phyloP scores from a whole-genome alignment of 2,113 vertebrate species.

The Tyrannus savana region DNA sequence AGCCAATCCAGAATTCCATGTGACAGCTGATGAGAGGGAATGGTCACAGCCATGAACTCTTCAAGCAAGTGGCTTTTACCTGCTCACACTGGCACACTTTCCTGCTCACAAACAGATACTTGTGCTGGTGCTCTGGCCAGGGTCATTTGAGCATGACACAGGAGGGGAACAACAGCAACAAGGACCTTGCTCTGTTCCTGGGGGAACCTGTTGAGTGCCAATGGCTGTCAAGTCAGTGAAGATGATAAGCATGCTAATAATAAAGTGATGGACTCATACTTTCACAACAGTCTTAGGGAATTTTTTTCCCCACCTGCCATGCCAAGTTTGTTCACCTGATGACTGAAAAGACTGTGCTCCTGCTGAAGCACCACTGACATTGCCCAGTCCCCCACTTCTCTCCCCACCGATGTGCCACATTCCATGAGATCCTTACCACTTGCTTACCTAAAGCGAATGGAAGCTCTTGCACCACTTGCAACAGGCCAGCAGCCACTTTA shows the following conservation, averaged over 20 bases:
- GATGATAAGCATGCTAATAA: neutral
- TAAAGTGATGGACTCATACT: neutral
- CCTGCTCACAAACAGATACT: neutral
- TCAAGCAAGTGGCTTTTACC: neutral
- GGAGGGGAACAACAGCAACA: neutral
- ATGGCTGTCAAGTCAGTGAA: neutral
- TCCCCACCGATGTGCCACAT: neutral
- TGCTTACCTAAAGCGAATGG: neutral
- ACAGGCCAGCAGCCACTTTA: neutral
- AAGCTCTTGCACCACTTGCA: neutral
- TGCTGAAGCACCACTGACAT: neutral
- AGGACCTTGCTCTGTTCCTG: accelerated
- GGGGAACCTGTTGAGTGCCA: neutral
- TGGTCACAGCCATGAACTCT: accelerated
- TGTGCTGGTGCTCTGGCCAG: neutral
- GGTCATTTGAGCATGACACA: neutral
- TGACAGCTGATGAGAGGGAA: neutral
- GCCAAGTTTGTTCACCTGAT: neutral
- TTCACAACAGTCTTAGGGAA: neutral
- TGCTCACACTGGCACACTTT: neutral
- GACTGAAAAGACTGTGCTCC: neutral
- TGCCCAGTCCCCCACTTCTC: neutral
- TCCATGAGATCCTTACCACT: neutral
- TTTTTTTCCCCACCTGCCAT: accelerated
- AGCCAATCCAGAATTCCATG: neutral